Conservation (phyloP, 2,888 invertebrate genomes). For the Agonopterix subpropinquella region DNA sequence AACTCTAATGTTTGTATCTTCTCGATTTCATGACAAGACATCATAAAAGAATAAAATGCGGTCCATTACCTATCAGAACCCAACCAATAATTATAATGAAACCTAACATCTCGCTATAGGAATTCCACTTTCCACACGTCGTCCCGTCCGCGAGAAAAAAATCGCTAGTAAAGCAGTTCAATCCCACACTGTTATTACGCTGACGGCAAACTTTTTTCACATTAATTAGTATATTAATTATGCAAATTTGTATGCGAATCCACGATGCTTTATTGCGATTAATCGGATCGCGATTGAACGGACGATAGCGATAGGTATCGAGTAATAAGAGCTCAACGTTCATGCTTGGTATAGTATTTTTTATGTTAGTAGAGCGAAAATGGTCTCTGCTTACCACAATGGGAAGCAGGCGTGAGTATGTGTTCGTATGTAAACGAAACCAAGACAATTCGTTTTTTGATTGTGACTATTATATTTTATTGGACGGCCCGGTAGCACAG, state of each 20-base stretch:
- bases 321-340: slow-evolving; percentile 4
- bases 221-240: slow-evolving; percentile 71
- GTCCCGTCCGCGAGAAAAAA: slow-evolving; percentile 13
- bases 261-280: slow-evolving; percentile 62
- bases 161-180: slow-evolving; percentile 16
- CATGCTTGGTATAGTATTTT: slow-evolving; percentile 9
- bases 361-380: too few relatives aligned
- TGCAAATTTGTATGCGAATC: slow-evolving; percentile 68
- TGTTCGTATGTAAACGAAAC: too few relatives aligned
- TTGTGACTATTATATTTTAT: too few relatives aligned
- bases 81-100: slow-evolving; percentile 36
- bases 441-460: too few relatives aligned
- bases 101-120: slow-evolving; percentile 19
- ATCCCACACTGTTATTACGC: slow-evolving; percentile 53
- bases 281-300: slow-evolving; percentile 54
- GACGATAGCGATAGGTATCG: slow-evolving; percentile 15
- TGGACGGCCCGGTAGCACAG: too few relatives aligned
- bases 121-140: slow-evolving; percentile 40
- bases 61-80: slow-evolving; percentile 31
- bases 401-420: too few relatives aligned
- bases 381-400: too few relatives aligned
- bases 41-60: slow-evolving; percentile 20
- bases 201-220: slow-evolving; percentile 40
- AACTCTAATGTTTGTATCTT: neutral
- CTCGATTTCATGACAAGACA: slow-evolving; percentile 28